Base-by-base conservation (phyloP, 2,888 invertebrate genomes). In the Pristionchus exspectatus region DNA sequence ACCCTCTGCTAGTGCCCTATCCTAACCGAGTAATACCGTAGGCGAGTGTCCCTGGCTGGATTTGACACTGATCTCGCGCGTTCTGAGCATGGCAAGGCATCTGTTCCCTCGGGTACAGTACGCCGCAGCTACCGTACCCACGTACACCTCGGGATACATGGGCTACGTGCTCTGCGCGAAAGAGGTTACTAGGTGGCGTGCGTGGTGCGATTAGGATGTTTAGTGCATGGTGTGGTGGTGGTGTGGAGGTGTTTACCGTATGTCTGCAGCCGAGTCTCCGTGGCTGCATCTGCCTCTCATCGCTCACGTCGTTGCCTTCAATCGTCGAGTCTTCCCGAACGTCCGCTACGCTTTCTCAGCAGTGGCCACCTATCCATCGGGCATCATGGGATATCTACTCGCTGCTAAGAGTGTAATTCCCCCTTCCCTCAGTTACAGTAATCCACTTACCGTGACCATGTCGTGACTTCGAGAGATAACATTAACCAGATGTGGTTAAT, bases 281-380 rank as follows among this genome's bases (percentile, higher is more conserved):
- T 96, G 96, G 96, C 97, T 94, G 96, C 96, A 98, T 95, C 95
- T 97, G 84, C 96, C 97, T 33, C 96, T 98, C 90, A 97, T 98
- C 0, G 96, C 96, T 59, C 96, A 96, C 90, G 97, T 98, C 74
- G 96, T 97, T 89, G 95, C 96, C 3, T 97, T 97, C 95, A 98
- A 98, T 94, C 96, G 96, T 91, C 96, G 97, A 74, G 96, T 97
- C 92, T 99, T 98, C 95, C 96, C 97, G 0, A 96, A 96, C 0
- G 97, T 97, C 0, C 96, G 96, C 2, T 99, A 98, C 95, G 98
- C 97, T 0, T 96, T 97, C 88, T 97, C 97, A 0, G 97, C 97
- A 16, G 98, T 98, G 0, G 98, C 99, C 0, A 98, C 98, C 0
- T 99, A 99, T 95, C 98, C 99, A 0, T 97, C 98, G 50, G 99